Base-by-base conservation (phyloP, 2,113 vertebrate species). In the Oncorhynchus masou region DNA sequence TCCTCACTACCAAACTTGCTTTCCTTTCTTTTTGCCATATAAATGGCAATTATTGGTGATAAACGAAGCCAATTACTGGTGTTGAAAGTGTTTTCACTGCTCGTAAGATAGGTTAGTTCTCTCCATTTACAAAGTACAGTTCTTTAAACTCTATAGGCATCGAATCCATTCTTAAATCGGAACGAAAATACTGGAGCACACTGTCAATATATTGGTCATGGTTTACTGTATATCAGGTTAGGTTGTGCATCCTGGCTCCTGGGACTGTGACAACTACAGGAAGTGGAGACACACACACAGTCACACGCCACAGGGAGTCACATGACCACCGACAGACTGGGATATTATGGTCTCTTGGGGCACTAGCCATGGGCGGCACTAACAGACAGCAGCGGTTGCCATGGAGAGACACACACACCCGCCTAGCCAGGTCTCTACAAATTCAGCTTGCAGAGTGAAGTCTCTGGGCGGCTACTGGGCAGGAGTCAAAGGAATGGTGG, bases 391-490 rank as follows among this genome's bases (percentile, higher is more conserved):
- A 45, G 20, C 62, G 20, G 74, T 77, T 78, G 75, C 75, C 76
- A 80, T 77, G 75, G 78, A 27, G 74, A 80, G 76, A 60, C 29
- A 65, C 70, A 29, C 70, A 81, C 45, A 8, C 70, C n/a, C 70
- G 34, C 77, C 45, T 24, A 27, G 22, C 16, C 45, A 51, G 49
- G 49, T 51, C 49, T 51, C 49, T 15, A 51, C 49, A 16, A 51
- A 51, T 13, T 4, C 49, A 51, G 3, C 39, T 39, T 39, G 39
- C 7, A 39, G 39, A 39, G 8, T 39, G 29, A 31, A 68, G 66
- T 5, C 1, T 19, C 29, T 34, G 29, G 27, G 3, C 3, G 1
- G 16, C 29, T 15, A 68, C 25, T 31, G 66, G 27, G 25, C 22
- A 27, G 25, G 27, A 15, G 16, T 31, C 66, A 34, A 19, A 31